Percentiles rank a stretch among this genome's conserved stretches.
phyloP scores from a whole-genome alignment of 1,140 invertebrate species.

The Formica exsecta region DNA sequence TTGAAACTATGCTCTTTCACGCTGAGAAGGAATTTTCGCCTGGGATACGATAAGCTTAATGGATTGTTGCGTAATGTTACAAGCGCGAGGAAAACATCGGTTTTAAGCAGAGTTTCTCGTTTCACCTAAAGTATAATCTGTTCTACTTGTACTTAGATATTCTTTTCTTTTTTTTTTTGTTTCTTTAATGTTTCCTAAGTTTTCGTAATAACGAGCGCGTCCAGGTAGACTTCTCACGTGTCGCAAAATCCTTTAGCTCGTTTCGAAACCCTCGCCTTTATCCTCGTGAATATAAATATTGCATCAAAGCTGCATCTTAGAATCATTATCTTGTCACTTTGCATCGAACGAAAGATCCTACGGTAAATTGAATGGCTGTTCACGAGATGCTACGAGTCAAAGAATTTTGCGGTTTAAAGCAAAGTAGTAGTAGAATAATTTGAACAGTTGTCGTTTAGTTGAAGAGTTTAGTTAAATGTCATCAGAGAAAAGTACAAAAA shows the following conservation, averaged over 20 bases:
- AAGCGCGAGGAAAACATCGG: background rate
- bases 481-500: background rate
- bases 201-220: background rate
- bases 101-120: background rate
- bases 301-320: background rate
- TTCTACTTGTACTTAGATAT: background rate
- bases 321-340: slow-evolving; percentile 29
- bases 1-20: slow-evolving; percentile 19
- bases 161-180: background rate
- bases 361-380: slow-evolving; percentile 15
- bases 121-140: background rate
- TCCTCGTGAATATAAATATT: slow-evolving; percentile 8
- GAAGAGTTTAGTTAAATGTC: background rate
- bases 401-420: background rate
- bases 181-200: background rate
- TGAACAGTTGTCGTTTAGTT: background rate
- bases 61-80: slow-evolving; percentile 40
- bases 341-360: slow-evolving; percentile 4
- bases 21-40: slow-evolving; percentile 3
- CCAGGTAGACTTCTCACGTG: background rate
- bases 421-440: background rate
- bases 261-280: background rate
- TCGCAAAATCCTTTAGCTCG: background rate
- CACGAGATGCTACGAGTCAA: background rate
- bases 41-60: slow-evolving; percentile 38